Evolutionary conservation across 1,140 invertebrate species (phyloP), one percentile per base, ranked within the genome.

Genomic region (Ceratitis capitata): DNA sequence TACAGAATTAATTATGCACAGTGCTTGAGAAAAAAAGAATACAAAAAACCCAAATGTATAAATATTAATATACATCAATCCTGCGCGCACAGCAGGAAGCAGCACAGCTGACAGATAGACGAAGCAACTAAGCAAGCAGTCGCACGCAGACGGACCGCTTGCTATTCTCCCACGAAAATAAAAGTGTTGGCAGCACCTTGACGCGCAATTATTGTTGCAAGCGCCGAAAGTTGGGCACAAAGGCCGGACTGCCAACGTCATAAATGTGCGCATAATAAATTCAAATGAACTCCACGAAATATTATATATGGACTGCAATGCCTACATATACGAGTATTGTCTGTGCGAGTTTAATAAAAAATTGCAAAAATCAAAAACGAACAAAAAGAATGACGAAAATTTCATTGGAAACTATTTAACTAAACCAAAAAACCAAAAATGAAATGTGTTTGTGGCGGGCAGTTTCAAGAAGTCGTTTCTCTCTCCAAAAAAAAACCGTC

Each of bases 341-440:
- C 82, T 35, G 82, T 49, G 39, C 7, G 64, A 56, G 19, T 56
- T 19, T 78, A 23, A 39, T 83, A 83, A 83, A 51, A 83, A 23
- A 83, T 45, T 51, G 45, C 47, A n/a, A 56, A 83, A 83, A 83
- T 53, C 82, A 39, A 49, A n/a, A 85, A 82, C 45, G 64, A 58
- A 61, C 82, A 58, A 49, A 23, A 51, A 47, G 35, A 83, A 42
- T 47, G 14, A 19, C 78, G 89, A 90, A 86, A 87, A 88, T 89
- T 90, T 90, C 89, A 89, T 89, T 89, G 89, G 89, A 90, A 90
- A 90, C 89, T 89, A 89, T 90, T 90, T 90, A 87, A n/a, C n/a
- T n/a, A n/a, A n/a, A n/a, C n/a, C n/a, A n/a, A 88, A 3, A 7
- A 53, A 83, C 29, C 29, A 51, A 51, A 49, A 51, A 49, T 16